Conservation (phyloP, 2,888 invertebrate genomes). For the Nezara viridula region DNA sequence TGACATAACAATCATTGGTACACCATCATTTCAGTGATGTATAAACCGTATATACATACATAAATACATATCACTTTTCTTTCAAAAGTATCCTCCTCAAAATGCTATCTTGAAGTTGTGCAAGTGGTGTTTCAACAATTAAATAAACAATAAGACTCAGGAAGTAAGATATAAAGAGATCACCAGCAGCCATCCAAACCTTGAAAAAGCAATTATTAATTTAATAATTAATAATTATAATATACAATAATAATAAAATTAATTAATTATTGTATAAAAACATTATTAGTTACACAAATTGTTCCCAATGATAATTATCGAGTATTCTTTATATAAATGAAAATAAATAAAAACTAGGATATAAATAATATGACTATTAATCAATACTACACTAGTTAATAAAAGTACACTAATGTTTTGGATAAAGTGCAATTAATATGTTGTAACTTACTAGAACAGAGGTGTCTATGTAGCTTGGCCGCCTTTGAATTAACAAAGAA, state of each 20-base stretch:
- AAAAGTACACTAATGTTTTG: background rate
- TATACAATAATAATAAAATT: too few species aligned
- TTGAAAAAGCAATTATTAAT: conserved; percentile 28
- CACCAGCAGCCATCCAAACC: conserved; percentile 60
- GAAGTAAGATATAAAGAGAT: conserved; percentile 54
- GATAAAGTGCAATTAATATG: background rate
- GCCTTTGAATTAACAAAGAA: conserved; percentile 44
- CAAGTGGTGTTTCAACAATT: conserved; percentile 55
- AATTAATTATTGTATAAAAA: too few species aligned
- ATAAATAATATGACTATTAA: background rate
- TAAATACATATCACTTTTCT: conserved; percentile 27
- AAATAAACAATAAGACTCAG: conserved; percentile 47
- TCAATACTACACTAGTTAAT: background rate
- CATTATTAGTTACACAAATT: background rate
- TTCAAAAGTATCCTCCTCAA: conserved; percentile 36
- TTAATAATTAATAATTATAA: background rate
- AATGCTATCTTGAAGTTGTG: conserved; percentile 54
- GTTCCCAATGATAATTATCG: background rate
- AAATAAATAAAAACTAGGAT: background rate
- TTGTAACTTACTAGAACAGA: conserved; percentile 58
- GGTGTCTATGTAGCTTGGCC: conserved; percentile 20
- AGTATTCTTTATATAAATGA: background rate
- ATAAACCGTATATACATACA: background rate
- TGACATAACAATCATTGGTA: background rate
- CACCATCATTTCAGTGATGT: conserved; percentile 18